Evolutionary conservation across 2,113 vertebrate species (phyloP).

Genomic region (Larimichthys polyactis): DNA sequence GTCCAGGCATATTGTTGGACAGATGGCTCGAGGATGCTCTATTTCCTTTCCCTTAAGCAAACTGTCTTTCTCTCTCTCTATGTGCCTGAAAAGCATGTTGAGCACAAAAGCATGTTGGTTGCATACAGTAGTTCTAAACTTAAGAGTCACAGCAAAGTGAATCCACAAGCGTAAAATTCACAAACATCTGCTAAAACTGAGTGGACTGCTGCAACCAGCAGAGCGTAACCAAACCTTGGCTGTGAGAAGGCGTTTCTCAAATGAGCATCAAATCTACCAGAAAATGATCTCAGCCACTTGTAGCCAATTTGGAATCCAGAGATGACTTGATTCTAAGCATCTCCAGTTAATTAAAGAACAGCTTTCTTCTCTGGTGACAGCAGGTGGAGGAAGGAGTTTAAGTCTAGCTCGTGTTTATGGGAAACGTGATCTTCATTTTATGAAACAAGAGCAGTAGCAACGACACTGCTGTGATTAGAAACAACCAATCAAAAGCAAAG

Average conservation of each 20-base stretch:
- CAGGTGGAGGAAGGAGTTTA: slow-evolving; percentile 25
- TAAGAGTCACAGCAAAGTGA: background rate
- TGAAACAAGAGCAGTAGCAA: slow-evolving; percentile 7
- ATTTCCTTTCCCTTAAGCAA: slow-evolving; percentile 32
- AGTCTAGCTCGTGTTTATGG: background rate
- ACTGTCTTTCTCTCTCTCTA: slow-evolving; percentile 25
- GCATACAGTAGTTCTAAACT: background rate
- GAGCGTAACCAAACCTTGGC: background rate
- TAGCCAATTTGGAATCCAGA: background rate
- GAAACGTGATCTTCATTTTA: background rate
- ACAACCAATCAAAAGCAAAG: slow-evolving; percentile 5
- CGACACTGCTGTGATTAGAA: background rate
- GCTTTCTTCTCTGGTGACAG: slow-evolving; percentile 15
- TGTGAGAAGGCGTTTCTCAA: slow-evolving; percentile 4
- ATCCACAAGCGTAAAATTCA: background rate
- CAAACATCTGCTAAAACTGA: background rate
- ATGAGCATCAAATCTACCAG: background rate
- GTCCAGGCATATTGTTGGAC: slow-evolving; percentile 63
- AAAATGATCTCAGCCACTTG: background rate
- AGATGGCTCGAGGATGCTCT: slow-evolving; percentile 61
- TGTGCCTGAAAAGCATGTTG: slow-evolving; percentile 1
- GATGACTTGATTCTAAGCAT: background rate
- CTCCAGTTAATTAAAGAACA: slow-evolving; percentile 13
- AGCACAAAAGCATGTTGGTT: background rate
- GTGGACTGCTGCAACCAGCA: background rate